Percentiles rank a stretch among this genome's conserved stretches.
phyloP scores from a whole-genome alignment of 2,113 vertebrate genomes.

The Turdus rufiventris region DNA sequence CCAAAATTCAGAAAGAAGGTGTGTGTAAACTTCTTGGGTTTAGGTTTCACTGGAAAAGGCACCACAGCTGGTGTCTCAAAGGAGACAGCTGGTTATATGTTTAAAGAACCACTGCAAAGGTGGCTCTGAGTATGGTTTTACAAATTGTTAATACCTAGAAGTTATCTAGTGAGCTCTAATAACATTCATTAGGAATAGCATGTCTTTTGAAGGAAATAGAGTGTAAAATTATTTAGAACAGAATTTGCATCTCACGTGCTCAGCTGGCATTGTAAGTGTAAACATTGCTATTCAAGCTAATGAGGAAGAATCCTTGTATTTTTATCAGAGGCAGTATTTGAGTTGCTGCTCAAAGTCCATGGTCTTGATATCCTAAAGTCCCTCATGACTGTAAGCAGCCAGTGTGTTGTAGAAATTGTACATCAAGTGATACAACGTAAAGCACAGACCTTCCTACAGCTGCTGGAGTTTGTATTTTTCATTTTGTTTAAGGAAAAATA shows the following conservation, averaged over 20 bases:
- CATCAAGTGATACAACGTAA: fast-evolving
- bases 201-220: not conserved
- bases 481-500: not conserved
- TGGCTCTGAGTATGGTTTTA: not conserved
- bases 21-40: not conserved
- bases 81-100: not conserved
- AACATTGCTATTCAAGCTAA: not conserved
- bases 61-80: not conserved
- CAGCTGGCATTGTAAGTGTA: not conserved
- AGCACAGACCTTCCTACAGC: not conserved
- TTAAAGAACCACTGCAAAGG: not conserved
- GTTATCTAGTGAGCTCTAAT: not conserved
- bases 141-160: not conserved
- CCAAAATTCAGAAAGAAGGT: not conserved
- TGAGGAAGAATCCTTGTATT: not conserved
- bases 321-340: not conserved
- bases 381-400: not conserved
- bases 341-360: not conserved
- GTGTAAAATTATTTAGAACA: not conserved
- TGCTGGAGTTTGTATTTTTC: not conserved
- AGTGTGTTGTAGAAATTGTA: not conserved
- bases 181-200: not conserved
- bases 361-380: not conserved
- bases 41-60: not conserved
- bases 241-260: not conserved